These are phyloP conservation scores for Philaenus spumarius DNA, from an alignment of 1,140 invertebrate genomes.

Conservation along the genomic window DNA sequence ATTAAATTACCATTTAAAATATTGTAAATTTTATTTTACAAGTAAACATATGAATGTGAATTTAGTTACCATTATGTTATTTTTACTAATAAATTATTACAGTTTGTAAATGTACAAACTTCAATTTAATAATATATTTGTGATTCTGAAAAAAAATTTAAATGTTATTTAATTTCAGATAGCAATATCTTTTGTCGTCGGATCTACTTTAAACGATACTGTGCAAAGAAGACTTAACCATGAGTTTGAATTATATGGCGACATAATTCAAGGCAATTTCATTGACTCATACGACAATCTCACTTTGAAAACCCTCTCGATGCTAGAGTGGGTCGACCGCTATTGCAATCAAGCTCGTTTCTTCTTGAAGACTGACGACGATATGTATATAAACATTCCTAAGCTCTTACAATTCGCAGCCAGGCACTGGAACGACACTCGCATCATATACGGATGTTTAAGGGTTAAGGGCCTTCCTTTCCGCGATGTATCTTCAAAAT, in stretches of 20 bases:
- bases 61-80: too few species aligned
- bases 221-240: too few species aligned
- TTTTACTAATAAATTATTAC: too few species aligned
- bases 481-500: conserved; percentile 72
- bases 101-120: too few species aligned
- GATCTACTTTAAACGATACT: too few species aligned
- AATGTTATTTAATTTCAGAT: too few species aligned
- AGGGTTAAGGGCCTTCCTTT: conserved; percentile 78
- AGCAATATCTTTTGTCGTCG: too few species aligned
- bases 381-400: conserved; percentile 72
- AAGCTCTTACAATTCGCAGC: conserved; percentile 36
- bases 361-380: conserved; percentile 76
- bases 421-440: conserved; percentile 31
- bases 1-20: too few species aligned
- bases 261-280: conserved; percentile 84
- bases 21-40: too few species aligned
- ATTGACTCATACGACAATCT: conserved; percentile 87
- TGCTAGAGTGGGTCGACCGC: conserved; percentile 68
- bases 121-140: too few species aligned
- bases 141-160: too few species aligned
- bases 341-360: conserved; percentile 57
- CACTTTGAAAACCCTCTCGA: conserved; percentile 80
- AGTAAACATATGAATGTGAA: too few species aligned
- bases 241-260: conserved; percentile 45
- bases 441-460: conserved; percentile 66